Percentiles rank a stretch among this genome's conserved stretches.
These are phyloP conservation scores for Anarrhichthys ocellatus DNA, from an alignment of 2,113 vertebrate species.

Conservation along the genomic window DNA sequence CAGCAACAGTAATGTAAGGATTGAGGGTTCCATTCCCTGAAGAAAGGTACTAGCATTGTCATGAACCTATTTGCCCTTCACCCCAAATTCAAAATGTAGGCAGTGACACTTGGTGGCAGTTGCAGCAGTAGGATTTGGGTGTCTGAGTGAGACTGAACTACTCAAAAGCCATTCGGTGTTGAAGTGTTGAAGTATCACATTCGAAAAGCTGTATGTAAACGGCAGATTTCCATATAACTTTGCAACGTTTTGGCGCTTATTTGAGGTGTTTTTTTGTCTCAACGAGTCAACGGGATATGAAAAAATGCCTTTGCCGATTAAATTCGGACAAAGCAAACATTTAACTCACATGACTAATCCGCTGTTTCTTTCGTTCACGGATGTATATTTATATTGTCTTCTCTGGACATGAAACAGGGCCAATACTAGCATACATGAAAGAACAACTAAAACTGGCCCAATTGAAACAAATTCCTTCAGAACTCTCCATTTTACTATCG, in stretches of 20 bases:
- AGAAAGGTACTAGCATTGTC: background rate
- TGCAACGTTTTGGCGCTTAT: too few species aligned
- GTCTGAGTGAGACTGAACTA: background rate
- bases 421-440: too few species aligned
- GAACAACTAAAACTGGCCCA: too few species aligned
- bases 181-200: background rate
- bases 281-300: background rate
- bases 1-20: background rate
- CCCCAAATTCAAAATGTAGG: too few species aligned
- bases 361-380: too few species aligned
- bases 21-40: background rate
- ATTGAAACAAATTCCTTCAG: too few species aligned
- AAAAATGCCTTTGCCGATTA: background rate
- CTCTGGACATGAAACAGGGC: background rate
- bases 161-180: background rate
- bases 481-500: too few species aligned
- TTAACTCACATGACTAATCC: too few species aligned
- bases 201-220: background rate
- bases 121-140: background rate
- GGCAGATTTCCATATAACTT: background rate
- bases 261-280: background rate
- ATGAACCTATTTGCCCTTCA: background rate
- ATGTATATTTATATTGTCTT: background rate
- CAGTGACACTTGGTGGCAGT: background rate
- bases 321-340: too few species aligned